A percentile compares a stretch with the other conserved stretches of the same genome.
These are phyloP conservation scores for Mamestra configurata DNA, from an alignment of 1,140 invertebrate genomes.

Conservation along the genomic window DNA sequence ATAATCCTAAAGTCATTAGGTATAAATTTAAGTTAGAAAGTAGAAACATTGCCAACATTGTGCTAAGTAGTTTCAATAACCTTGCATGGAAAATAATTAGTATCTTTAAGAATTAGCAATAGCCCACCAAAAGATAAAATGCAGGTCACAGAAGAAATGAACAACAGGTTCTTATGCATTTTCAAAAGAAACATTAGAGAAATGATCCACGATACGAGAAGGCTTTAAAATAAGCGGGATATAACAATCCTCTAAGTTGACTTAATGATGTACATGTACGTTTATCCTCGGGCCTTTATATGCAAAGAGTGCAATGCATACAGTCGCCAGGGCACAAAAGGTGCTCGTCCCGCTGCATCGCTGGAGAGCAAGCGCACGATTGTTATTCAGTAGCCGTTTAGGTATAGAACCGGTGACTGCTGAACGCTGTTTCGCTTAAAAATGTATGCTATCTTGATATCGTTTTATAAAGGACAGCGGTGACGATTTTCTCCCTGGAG, in stretches of 20 bases:
- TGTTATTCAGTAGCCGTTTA: constrained; percentile 29
- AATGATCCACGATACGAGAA: background rate
- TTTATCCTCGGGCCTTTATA: constrained; percentile 5
- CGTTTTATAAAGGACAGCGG: background rate
- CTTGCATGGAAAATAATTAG: too few relatives aligned
- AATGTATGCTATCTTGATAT: constrained; percentile 6
- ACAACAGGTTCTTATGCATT: background rate
- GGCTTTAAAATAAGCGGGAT: constrained; percentile 7
- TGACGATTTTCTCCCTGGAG: background rate
- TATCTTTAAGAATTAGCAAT: too few relatives aligned
- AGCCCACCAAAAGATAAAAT: too few relatives aligned
- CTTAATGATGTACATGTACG: constrained; percentile 31
- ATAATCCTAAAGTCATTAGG: too few relatives aligned
- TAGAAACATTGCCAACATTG: too few relatives aligned
- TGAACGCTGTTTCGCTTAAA: background rate
- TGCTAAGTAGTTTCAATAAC: too few relatives aligned
- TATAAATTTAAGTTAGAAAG: too few relatives aligned
- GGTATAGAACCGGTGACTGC: background rate
- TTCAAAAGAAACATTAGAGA: background rate
- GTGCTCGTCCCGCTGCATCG: constrained; percentile 1
- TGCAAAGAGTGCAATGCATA: constrained; percentile 25
- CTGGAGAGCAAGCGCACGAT: constrained; percentile 3
- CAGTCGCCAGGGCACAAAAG: constrained; percentile 2
- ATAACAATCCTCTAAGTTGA: background rate
- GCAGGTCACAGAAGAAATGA: background rate